These are phyloP conservation scores for Menura novaehollandiae DNA, from an alignment of 2,113 vertebrate species.

Conservation along the genomic window DNA sequence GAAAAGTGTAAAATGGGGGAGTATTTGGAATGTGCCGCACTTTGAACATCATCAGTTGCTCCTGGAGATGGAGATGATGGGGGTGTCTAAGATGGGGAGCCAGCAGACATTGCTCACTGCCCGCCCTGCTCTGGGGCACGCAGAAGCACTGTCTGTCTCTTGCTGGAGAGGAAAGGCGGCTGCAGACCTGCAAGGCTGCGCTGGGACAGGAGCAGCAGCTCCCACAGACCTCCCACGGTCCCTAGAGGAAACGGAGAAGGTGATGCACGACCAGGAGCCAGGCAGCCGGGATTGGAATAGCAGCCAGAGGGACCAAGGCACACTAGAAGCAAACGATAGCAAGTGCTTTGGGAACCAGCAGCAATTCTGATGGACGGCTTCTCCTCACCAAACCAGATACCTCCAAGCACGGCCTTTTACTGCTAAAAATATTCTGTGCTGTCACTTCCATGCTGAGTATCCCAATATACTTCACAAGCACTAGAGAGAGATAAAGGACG, in stretches of 20 bases:
- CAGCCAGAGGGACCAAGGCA: not conserved
- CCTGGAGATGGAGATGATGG: not conserved
- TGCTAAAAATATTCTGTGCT: not conserved
- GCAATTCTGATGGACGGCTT: not conserved
- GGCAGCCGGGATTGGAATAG: not conserved
- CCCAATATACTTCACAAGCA: not conserved
- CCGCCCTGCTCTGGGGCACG: not conserved
- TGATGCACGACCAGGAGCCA: not conserved
- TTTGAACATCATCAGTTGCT: not conserved
- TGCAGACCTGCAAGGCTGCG: not conserved
- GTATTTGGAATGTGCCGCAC: not conserved
- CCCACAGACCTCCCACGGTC: not conserved
- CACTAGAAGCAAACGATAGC: not conserved
- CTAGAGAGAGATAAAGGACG: not conserved
- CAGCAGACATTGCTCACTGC: not conserved
- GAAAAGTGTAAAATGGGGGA: not conserved
- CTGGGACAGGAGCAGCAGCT: not conserved
- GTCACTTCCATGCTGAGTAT: not conserved
- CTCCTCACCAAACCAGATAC: not conserved
- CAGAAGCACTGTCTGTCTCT: rapidly evolving
- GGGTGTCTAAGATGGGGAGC: rapidly evolving
- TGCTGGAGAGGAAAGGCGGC: not conserved
- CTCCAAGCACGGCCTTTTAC: not conserved
- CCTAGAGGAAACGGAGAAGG: not conserved
- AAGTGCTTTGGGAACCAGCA: not conserved